These are phyloP conservation scores for Myotis pilosus DNA, from an alignment of 2,797 vertebrate species.

Conservation along the genomic window DNA sequence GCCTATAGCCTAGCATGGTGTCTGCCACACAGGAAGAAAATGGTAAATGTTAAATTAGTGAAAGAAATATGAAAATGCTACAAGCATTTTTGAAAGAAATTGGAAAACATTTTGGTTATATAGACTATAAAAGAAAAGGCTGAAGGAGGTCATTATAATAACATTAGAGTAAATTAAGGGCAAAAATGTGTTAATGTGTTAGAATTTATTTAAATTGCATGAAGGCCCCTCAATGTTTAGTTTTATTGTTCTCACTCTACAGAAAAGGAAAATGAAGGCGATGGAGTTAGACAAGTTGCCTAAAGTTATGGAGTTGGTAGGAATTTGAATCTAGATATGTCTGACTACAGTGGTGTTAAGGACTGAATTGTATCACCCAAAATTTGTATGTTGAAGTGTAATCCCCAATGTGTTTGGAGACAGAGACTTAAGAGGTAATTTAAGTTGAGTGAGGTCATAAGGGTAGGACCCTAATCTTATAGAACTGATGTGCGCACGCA, in stretches of 20 bases:
- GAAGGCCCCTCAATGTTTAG: background rate
- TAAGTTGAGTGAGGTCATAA: background rate
- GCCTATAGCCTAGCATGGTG: background rate
- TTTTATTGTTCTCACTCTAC: background rate
- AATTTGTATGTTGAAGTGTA: background rate
- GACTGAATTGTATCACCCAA: background rate
- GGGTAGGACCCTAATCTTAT: too few relatives aligned
- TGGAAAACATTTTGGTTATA: background rate
- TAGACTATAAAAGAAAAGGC: background rate
- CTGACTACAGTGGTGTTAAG: background rate
- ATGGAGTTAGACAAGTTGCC: background rate
- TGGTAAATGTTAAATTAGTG: background rate
- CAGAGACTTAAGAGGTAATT: background rate
- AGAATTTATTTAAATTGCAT: background rate
- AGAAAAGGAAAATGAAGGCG: background rate
- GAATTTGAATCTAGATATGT: background rate
- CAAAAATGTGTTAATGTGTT: background rate
- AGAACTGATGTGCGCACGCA: background rate
- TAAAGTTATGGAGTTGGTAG: background rate
- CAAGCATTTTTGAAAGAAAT: background rate
- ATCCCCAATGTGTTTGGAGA: background rate
- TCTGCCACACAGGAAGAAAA: background rate
- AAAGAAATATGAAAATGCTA: background rate
- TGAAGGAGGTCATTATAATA: background rate
- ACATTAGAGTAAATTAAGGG: background rate